A percentile compares a stretch with the other conserved stretches of the same genome.
Evolutionary conservation across 2,797 vertebrate species (phyloP).

Genomic region (Sebastes vulpes): DNA sequence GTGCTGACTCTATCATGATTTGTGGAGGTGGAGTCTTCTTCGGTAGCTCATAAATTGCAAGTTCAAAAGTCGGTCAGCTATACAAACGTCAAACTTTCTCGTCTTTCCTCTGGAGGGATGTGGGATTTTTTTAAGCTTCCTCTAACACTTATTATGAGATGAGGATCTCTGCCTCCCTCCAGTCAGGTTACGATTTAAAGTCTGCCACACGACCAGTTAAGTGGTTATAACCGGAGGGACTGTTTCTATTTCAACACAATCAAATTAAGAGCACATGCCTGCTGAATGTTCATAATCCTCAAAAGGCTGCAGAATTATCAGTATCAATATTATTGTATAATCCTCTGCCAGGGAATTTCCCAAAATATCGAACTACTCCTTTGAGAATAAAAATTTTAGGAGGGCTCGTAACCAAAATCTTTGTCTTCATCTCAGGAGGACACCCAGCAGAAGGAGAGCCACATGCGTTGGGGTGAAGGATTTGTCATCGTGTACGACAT

Average conservation of each 20-base stretch:
- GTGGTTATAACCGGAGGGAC: neutral
- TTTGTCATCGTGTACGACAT: conserved; percentile 98
- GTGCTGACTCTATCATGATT: conserved; percentile 15
- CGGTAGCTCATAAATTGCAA: conserved; percentile 38
- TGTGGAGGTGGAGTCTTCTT: conserved; percentile 19
- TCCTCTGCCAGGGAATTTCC: neutral
- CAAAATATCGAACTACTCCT: neutral
- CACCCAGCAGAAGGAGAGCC: conserved; percentile 92
- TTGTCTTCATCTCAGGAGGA: conserved; percentile 88
- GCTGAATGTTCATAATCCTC: conserved; percentile 10
- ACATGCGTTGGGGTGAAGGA: conserved; percentile 96
- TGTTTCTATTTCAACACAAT: conserved; percentile 12
- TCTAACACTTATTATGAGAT: conserved; percentile 28
- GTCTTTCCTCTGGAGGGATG: conserved; percentile 33
- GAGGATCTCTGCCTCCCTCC: conserved; percentile 4
- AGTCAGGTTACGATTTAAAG: neutral
- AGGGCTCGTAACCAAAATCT: neutral
- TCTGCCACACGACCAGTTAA: conserved; percentile 6
- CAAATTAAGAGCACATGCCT: conserved; percentile 37
- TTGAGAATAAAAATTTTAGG: neutral
- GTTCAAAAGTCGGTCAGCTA: conserved; percentile 59
- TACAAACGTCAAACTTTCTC: conserved; percentile 24
- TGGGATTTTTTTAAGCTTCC: conserved; percentile 1
- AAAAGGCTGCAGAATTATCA: neutral
- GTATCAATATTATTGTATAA: too few species aligned